Evolutionary conservation across 2,888 invertebrate species (phyloP), one percentile per base, ranked within the genome.

Genomic region (Lasioglossum lativentre): DNA sequence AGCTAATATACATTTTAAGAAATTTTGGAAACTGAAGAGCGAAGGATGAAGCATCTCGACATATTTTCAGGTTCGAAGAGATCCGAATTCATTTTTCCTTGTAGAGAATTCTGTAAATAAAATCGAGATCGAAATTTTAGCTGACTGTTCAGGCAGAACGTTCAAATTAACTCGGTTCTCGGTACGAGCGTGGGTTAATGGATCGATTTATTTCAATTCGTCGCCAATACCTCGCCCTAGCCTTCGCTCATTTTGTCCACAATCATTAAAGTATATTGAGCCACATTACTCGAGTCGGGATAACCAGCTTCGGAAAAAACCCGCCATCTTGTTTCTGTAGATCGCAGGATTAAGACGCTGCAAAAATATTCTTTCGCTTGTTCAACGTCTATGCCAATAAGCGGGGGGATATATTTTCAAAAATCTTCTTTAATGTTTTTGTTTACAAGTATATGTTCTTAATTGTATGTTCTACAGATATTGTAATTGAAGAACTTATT

Each of bases 121-220:
- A n/a, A n/a, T 52, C 52, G 52, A 52, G 23, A 52, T 10, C n/a
- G 10, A 52, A 52, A 23, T 59, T 27, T 59, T 27, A 5, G 59
- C 27, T 59, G 0, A 12, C 59, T 30, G 14, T 14, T 30, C 59
- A 1, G 14, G 27, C 27, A 2, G 27, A 27, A 30, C 59, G 59
- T 30, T 59, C 14, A 27, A 59, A 27, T 12, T 14, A 59, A 27
- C 59, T 59, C 59, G 16, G 27, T 30, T 34, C 30, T 34, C 66
- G 8, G 2, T 19, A 3, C 34, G 38, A 38, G 63, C 47, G 30
- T 56, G 30, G 76, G 73, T 83, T 77, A 77, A 83, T 73, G 56
- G 83, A 83, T 83, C 73, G 66, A 83, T 83, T 83, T 59, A 45
- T 70, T 47, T 84, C 77, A 63, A 82, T 83, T 73, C 83, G 45